A percentile compares a stretch with the other conserved stretches of the same genome.
Conservation (phyloP, 2,888 invertebrate species). For the Pyrocoelia pectoralis region DNA sequence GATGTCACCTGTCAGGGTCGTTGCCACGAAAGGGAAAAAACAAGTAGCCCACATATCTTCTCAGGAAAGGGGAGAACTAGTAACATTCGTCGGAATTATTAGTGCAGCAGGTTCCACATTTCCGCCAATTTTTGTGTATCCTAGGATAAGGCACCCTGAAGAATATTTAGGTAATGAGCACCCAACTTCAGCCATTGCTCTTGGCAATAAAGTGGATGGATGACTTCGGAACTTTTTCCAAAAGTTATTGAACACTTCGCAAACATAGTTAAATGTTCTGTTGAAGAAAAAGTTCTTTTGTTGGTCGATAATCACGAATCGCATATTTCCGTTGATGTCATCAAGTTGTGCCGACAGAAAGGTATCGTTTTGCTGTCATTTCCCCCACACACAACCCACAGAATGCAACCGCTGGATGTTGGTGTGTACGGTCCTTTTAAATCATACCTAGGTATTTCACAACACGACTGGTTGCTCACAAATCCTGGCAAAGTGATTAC, state of each 20-base stretch:
- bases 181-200: slow-evolving; percentile 32
- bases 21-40: slow-evolving; percentile 23
- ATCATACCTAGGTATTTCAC: slow-evolving; percentile 21
- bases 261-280: slow-evolving; percentile 26
- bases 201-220: slow-evolving; percentile 39
- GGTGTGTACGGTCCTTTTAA: slow-evolving; percentile 30
- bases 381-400: slow-evolving; percentile 28
- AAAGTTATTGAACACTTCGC: slow-evolving; percentile 45
- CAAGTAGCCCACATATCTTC: slow-evolving; percentile 18
- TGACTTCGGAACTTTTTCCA: no score
- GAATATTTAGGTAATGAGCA: slow-evolving; percentile 35
- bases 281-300: slow-evolving; percentile 31
- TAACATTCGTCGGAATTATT: slow-evolving; percentile 13
- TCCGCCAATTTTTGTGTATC: slow-evolving; percentile 22
- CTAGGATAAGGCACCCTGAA: slow-evolving; percentile 1
- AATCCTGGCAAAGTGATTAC: slow-evolving; percentile 23
- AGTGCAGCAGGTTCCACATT: slow-evolving; percentile 19
- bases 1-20: slow-evolving; percentile 18
- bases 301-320: slow-evolving; percentile 33
- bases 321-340: slow-evolving; percentile 20
- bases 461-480: slow-evolving; percentile 23
- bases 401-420: slow-evolving; percentile 33
- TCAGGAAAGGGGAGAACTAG: slow-evolving; percentile 19
- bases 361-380: slow-evolving; percentile 42
- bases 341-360: slow-evolving; percentile 47